Base-by-base conservation (phyloP, 2,888 invertebrate species). In the Acleris sparsana region DNA sequence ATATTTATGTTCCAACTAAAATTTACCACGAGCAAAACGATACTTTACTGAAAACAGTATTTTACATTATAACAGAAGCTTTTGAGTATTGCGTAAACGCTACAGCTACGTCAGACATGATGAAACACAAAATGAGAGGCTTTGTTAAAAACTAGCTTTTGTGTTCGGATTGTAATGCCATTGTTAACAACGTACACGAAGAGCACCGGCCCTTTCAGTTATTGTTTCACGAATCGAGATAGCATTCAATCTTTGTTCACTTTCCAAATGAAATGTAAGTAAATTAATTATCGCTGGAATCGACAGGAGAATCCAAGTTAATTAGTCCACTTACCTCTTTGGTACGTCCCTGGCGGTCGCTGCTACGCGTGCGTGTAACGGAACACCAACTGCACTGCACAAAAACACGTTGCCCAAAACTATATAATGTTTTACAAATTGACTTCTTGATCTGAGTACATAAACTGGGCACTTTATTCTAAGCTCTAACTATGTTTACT, bases 1-100 rank as follows among this genome's bases (percentile, higher is more conserved):
- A 66, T 66, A 66, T 66, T 66, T 66, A 66, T 66, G 66, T 66
- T 46, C 66, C 62, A 61, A 66, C 66, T 62, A 62, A 76, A 74
- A 75, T 76, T 75, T 77, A 76, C 74, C 73, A 74, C 74, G 72
- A 74, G 71, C 73, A 69, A 56, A 66, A 57, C 44, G 20, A 52
- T 57, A 66, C 52, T 57, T 57, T 57, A 61, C 61, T 52, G 46
- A 63, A 63, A 59, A 58, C 52, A 59, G 33, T 29, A 43, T 20
- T 60, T 51, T 51, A 18, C 22, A 18, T 65, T 60, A 55, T 33
- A 60, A 29, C 11, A 16, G 9, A 58, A 58, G 53, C 63, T 18
- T 59, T 57, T 58, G 25, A 22, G 51, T 29, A 57, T 46, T 48
- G 44, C 22, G 46, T 61, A 46, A 29, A 33, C 2, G 33, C 5